Evolutionary conservation across 2,113 vertebrate genomes (phyloP).

Genomic region (Phyllostomus hastatus): DNA sequence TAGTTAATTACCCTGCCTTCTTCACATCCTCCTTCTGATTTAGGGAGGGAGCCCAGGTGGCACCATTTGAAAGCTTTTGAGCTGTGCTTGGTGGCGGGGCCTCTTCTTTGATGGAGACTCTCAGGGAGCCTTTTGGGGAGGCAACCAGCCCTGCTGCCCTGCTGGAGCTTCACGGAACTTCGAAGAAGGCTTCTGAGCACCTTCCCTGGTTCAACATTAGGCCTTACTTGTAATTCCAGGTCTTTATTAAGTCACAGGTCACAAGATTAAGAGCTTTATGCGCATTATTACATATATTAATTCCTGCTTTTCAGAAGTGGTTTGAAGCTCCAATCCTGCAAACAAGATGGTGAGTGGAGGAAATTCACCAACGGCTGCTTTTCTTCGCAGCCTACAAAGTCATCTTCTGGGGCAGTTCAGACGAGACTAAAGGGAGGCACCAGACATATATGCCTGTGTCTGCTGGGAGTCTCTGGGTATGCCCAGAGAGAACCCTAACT

Average conservation of each 20-base stretch:
- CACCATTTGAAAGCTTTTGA: neutral
- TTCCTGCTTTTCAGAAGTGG: neutral
- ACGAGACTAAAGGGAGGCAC: neutral
- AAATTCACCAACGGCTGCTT: neutral
- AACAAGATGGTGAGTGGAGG: neutral
- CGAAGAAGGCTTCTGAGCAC: neutral
- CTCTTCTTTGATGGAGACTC: neutral
- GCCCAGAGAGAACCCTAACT: too few relatives aligned
- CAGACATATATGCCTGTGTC: too few relatives aligned
- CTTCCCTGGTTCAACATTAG: neutral
- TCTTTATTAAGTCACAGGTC: too few relatives aligned
- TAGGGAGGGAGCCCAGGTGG: neutral
- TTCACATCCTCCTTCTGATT: neutral
- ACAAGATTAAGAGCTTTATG: neutral
- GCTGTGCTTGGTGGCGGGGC: neutral
- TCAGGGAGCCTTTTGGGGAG: neutral
- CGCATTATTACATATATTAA: neutral
- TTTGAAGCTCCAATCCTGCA: neutral
- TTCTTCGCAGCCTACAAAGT: neutral
- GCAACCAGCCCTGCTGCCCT: neutral
- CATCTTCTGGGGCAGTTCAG: neutral
- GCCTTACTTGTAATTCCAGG: neutral
- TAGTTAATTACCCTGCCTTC: neutral
- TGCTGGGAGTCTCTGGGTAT: neutral
- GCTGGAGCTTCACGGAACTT: neutral